Evolutionary conservation across 2,797 vertebrate genomes (phyloP).

Genomic region (Salmo trutta): DNA sequence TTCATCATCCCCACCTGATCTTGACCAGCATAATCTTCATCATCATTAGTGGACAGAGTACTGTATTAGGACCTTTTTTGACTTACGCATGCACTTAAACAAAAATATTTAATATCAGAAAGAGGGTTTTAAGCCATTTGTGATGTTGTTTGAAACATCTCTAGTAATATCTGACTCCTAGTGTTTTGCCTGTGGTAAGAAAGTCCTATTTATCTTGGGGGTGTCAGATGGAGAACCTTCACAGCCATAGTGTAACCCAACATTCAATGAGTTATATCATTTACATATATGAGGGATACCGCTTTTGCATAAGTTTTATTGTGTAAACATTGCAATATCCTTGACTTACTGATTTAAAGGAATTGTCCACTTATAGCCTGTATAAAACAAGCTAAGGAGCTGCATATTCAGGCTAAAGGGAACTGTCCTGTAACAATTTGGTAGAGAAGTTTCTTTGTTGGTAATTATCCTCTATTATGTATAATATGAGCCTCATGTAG

Average conservation of each 20-base stretch:
- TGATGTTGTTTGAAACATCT: neutral
- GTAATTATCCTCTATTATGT: neutral
- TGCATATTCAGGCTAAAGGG: neutral
- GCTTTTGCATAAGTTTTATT: conserved; percentile 36
- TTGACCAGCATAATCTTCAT: neutral
- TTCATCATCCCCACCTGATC: neutral
- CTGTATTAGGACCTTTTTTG: neutral
- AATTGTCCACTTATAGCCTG: neutral
- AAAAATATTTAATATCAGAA: neutral
- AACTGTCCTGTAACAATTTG: neutral
- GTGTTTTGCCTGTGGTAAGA: no score
- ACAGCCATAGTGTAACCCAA: neutral
- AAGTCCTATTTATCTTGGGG: neutral
- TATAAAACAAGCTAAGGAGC: neutral
- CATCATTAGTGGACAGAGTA: neutral
- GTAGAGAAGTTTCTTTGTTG: neutral
- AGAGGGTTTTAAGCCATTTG: neutral
- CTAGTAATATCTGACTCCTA: neutral
- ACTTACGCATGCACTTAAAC: neutral
- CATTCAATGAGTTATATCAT: conserved; percentile 3
- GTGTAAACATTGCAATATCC: conserved; percentile 13
- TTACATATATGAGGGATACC: conserved; percentile 23
- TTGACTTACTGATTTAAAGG: conserved; percentile 24
- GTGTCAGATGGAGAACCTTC: neutral
- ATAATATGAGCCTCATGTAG: neutral